Conservation (phyloP, 2,797 vertebrate species). For the Iguana delicatissima region DNA sequence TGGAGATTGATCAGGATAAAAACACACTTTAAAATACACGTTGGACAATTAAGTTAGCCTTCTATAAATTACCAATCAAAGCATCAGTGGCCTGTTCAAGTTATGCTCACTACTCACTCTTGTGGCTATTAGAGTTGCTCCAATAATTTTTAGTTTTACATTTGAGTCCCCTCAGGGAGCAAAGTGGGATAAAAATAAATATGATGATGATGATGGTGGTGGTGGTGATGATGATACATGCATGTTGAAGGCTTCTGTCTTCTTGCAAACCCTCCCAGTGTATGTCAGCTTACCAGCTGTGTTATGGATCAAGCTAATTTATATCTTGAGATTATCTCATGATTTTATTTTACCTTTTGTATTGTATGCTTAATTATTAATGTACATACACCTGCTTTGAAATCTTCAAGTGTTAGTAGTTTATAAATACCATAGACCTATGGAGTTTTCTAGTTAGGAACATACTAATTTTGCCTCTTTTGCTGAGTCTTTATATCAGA, state of each 20-base stretch:
- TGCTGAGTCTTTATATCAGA: too few species aligned
- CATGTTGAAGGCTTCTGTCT: not conserved
- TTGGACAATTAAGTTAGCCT: not conserved
- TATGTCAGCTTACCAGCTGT: not conserved
- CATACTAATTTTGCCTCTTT: too few species aligned
- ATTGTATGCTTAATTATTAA: not conserved
- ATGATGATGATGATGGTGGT: too few species aligned
- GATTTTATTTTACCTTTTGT: not conserved
- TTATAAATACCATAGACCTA: not conserved
- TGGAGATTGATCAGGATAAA: not conserved
- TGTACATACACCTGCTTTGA: not conserved
- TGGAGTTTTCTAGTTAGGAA: too few species aligned
- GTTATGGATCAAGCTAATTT: not conserved
- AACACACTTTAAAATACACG: not conserved
- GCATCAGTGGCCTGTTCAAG: not conserved
- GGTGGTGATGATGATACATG: too few species aligned
- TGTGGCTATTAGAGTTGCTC: not conserved
- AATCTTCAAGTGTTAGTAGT: not conserved
- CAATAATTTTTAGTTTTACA: not conserved
- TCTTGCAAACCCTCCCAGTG: not conserved
- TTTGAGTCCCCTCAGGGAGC: too few species aligned
- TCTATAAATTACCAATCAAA: not conserved
- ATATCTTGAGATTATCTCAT: not conserved
- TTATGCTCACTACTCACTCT: not conserved
- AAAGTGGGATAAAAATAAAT: too few species aligned